Evolutionary conservation across 2,888 invertebrate species (phyloP).

Genomic region (Zaprionus obscuricornis): DNA sequence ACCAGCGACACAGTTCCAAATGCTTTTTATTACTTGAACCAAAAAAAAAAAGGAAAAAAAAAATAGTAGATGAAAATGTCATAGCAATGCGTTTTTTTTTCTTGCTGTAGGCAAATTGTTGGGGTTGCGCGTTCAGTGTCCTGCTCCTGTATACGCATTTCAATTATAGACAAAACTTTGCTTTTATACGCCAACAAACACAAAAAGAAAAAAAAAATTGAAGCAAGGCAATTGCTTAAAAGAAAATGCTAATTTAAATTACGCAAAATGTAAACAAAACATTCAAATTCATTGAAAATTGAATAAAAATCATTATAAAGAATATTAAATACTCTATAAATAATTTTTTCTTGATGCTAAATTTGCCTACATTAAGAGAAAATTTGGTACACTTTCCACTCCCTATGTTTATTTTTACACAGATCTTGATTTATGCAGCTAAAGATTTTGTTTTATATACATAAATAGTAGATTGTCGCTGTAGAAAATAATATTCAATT

Average conservation of each 20-base stretch:
- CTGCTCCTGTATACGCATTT: slow-evolving; percentile 18
- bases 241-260: slow-evolving; percentile 53
- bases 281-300: not conserved
- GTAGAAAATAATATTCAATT: not conserved
- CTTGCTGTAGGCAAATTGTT: slow-evolving; percentile 25
- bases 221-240: slow-evolving; percentile 6
- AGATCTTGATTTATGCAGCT: too few relatives aligned
- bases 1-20: slow-evolving; percentile 22
- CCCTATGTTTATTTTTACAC: too few relatives aligned
- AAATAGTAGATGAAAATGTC: slow-evolving; percentile 4
- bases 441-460: too few relatives aligned
- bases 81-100: not conserved
- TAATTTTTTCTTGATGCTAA: too few relatives aligned
- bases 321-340: too few relatives aligned
- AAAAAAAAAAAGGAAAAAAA: slow-evolving; percentile 28
- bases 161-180: slow-evolving; percentile 46
- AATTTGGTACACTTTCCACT: too few relatives aligned
- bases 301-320: too few relatives aligned
- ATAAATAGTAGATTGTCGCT: too few relatives aligned
- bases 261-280: slow-evolving; percentile 30
- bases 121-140: slow-evolving; percentile 37
- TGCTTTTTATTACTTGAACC: slow-evolving; percentile 44
- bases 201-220: too few relatives aligned
- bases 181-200: slow-evolving; percentile 38
- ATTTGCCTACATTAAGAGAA: too few relatives aligned